Evolutionary conservation across 2,888 invertebrate genomes (phyloP).

Genomic region (Tiliacea citrago): DNA sequence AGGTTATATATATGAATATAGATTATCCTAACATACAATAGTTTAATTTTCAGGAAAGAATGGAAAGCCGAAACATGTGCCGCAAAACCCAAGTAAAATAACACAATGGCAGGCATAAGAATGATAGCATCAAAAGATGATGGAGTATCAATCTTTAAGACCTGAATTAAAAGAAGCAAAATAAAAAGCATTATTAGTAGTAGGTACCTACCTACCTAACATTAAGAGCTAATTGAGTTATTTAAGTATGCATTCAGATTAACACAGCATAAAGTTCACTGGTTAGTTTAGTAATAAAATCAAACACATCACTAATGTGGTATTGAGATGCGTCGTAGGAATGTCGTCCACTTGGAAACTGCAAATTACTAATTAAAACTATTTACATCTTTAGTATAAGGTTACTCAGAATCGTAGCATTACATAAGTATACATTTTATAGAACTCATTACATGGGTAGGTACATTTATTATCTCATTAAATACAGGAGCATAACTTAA

Average conservation of each 20-base stretch:
- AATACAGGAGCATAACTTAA: background rate
- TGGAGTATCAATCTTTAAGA: background rate
- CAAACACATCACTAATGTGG: background rate
- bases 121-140: background rate
- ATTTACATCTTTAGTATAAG: slow-evolving; percentile 40
- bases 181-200: background rate
- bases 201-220: too few relatives aligned
- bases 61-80: background rate
- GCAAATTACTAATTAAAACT: slow-evolving; percentile 30
- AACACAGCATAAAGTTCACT: background rate
- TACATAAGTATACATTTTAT: background rate
- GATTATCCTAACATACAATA: too few relatives aligned
- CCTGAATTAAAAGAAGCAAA: background rate
- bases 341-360: slow-evolving; percentile 18
- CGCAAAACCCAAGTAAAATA: background rate
- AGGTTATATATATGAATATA: too few relatives aligned
- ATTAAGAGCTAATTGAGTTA: background rate
- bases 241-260: background rate
- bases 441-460: background rate
- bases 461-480: slow-evolving; percentile 19
- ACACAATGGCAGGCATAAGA: background rate
- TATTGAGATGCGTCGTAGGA: background rate
- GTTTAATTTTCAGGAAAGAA: background rate
- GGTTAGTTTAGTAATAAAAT: slow-evolving; percentile 11
- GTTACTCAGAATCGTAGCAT: slow-evolving; percentile 11